Base-by-base conservation (phyloP, 2,797 vertebrate species). In the Falco naumanni region DNA sequence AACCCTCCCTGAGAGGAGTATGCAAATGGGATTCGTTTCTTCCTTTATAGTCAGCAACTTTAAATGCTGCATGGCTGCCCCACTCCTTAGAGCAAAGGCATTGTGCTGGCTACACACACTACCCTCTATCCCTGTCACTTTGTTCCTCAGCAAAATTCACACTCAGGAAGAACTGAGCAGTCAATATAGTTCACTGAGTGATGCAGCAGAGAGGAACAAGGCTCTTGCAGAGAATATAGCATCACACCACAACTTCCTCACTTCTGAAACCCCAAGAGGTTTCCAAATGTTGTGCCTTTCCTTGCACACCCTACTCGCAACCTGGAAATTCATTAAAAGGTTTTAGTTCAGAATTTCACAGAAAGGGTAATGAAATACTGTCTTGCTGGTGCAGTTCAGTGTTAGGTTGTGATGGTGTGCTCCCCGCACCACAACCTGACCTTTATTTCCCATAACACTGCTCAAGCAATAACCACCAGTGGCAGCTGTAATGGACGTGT, bases 1-100 rank as follows among this genome's bases (percentile, higher is more conserved):
- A 94, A 75, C 16, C 34, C 51, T 90, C 53, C 37, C 68, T 47
- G 29, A 64, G 48, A 90, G 61, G 33, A 50, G 50, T 57, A 92
- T 91, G 87, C 64, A 97, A 94, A 93, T 86, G 8, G 89, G 26
- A 75, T 90, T 81, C 75, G 33, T 69, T 91, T 84, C 54, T 74
- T 86, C 61, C 72, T 81, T 92, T 71, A 22, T 43, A 89, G 87
- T 74, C 66, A 88, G 83, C 77, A 82, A 34, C 39, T 78, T 50
- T 43, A 75, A 93, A 78, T 66, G 41, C 24, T 70, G 10, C 37
- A 28, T 57, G n/a, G 28, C 75, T 87, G 57, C 72, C 81, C 51
- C 72, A 41, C 37, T 93, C 39, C 9, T 82, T 69, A 93, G 39
- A 90, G 64, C 48, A 90, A 80, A 83, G 37, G 31, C 41, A 41